Percentiles rank a stretch among this genome's conserved stretches.
These are phyloP conservation scores for Xyrauchen texanus DNA, from an alignment of 2,113 vertebrate species.

Conservation along the genomic window DNA sequence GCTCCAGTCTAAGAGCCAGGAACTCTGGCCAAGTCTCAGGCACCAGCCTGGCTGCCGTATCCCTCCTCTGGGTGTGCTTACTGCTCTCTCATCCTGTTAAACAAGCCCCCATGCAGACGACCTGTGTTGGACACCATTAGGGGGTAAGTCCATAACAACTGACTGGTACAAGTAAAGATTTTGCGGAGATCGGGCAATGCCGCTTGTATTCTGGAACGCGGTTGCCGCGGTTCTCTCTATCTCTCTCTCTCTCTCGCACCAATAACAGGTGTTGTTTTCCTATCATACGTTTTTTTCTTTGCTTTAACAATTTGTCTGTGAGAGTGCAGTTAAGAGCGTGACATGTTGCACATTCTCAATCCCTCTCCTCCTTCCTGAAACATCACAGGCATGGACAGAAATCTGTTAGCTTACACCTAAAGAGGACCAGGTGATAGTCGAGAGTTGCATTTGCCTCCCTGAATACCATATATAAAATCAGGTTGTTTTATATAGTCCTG, in stretches of 20 bases:
- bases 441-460: not conserved
- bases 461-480: not conserved
- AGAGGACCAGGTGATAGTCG: conserved; percentile 22
- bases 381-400: conserved; percentile 19
- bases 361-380: not conserved
- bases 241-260: conserved; percentile 37
- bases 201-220: not conserved
- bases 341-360: conserved; percentile 52
- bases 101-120: conserved; percentile 35
- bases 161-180: conserved; percentile 10
- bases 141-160: not conserved
- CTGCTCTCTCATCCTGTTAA: conserved; percentile 32
- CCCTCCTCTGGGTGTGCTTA: conserved; percentile 36
- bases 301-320: conserved; percentile 50
- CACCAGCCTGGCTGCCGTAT: conserved; percentile 29
- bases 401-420: conserved; percentile 43
- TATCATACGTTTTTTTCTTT: conserved; percentile 51
- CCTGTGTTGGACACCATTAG: conserved; percentile 40
- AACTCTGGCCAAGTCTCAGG: conserved; percentile 44
- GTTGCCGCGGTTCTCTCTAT: not conserved
- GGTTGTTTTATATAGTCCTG: not conserved
- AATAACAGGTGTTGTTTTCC: conserved; percentile 59
- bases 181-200: not conserved
- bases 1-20: conserved; percentile 39
- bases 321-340: conserved; percentile 48